A percentile compares a stretch with the other conserved stretches of the same genome.
Evolutionary conservation across 1,140 invertebrate species (phyloP).

Genomic region (Palaemon carinicauda): DNA sequence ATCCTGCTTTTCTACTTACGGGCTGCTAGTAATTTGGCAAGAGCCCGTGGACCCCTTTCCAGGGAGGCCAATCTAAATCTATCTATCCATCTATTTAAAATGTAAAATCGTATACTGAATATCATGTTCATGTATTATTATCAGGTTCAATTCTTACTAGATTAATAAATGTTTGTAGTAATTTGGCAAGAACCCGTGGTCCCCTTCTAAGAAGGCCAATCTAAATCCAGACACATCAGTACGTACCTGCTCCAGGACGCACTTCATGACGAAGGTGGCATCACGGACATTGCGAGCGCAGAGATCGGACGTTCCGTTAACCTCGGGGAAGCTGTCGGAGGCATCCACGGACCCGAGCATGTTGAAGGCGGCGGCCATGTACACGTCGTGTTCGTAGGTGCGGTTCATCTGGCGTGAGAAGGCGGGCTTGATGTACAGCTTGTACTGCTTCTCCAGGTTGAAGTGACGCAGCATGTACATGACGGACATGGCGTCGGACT

Average conservation of each 20-base stretch:
- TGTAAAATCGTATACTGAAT: too few relatives aligned
- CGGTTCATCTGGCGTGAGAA: constrained; percentile 41
- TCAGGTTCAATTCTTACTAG: too few relatives aligned
- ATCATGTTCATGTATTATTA: too few relatives aligned
- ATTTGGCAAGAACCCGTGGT: too few relatives aligned
- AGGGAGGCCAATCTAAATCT: too few relatives aligned
- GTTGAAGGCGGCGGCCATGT: constrained; percentile 57
- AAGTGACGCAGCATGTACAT: constrained; percentile 56
- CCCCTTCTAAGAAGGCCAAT: too few relatives aligned
- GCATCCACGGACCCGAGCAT: constrained; percentile 55
- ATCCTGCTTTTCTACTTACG: too few relatives aligned
- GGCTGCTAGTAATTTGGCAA: too few relatives aligned
- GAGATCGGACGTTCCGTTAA: constrained; percentile 33
- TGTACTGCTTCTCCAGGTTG: constrained; percentile 53
- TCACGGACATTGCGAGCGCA: constrained; percentile 42
- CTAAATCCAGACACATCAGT: too few relatives aligned
- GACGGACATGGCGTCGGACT: constrained; percentile 46
- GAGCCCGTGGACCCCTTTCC: too few relatives aligned
- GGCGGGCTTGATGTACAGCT: constrained; percentile 57
- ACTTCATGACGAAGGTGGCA: constrained; percentile 58
- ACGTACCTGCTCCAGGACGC: constrained; percentile 54
- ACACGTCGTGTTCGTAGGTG: constrained; percentile 54
- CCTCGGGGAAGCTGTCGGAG: constrained; percentile 42
- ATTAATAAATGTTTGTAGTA: too few relatives aligned
- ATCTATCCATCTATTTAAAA: too few relatives aligned